Evolutionary conservation across 2,797 vertebrate genomes (phyloP), one percentile per base, ranked within the genome.

Genomic region (Spinibarbus caldwelli): DNA sequence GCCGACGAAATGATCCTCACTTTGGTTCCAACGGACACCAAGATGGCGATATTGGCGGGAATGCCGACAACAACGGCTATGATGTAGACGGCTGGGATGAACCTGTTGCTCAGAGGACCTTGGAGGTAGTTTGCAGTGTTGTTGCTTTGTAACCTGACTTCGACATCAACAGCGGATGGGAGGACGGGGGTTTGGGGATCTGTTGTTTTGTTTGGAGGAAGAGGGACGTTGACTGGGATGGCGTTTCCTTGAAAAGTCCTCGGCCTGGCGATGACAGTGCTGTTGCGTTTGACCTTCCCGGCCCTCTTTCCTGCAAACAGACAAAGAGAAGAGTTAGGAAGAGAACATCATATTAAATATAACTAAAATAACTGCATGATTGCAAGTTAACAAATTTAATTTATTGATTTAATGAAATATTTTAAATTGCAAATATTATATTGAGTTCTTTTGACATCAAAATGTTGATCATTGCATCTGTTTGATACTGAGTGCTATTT

Each of bases 31-130:
- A 98, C 89, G 76, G 90, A 89, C 91, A 92, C 93, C 78, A 99
- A 80, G 67, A 95, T 94, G 43, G 92, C 64, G 0, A 92, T 52
- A 0, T 98, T 98, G 49, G 96, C 94, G 0, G 97, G 97, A 78
- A 97, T 87, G 3, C 97, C 97, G 0, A 97, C 59, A 7, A 88
- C 62, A 66, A 95, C 91, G n/a, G 92, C 94, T 70, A 95, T 26
- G 34, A 94, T 87, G 62, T 97, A 98, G 86, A 96, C 5, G 0
- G 91, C 1, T 0, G 97, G 97, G 87, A 98, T 95, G 83, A 97
- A 78, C 67, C 87, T 91, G 12, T 93, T 96, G 90, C 96, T 98
- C 78, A 97, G 66, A 4, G 91, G 41, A 57, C 96, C 92, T 2
- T 8, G 90, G 67, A 97, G 94, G 89, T 96, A 97, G 1, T 34